Evolutionary conservation across 2,888 invertebrate genomes (phyloP), one percentile per base, ranked within the genome.

Genomic region (Saturnia japonica): DNA sequence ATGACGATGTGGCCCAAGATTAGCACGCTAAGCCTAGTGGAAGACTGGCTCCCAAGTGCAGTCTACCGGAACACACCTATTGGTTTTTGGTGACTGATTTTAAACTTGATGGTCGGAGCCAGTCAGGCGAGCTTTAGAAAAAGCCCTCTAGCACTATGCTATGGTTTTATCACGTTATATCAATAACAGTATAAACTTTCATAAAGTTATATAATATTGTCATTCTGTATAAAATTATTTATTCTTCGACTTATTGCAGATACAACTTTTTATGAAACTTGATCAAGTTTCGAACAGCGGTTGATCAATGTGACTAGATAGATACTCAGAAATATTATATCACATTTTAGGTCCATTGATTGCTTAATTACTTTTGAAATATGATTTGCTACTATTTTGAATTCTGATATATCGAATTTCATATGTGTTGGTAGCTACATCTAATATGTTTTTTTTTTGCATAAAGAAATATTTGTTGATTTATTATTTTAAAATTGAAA

Each of bases 191-290:
- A 25, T 25, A 57, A 16, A 25, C 3, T 57, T 3, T 54, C 22
- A 22, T 54, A 54, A 22, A 54, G 7, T 3, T 28, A 57, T 4
- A 57, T 28, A 14, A 28, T n/a, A 68, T 54, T 54, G 22, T 4
- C 54, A 54, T 22, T 54, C 22, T 54, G 54, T 54, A 11, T 54
- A 54, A 9, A 54, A n/a, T n/a, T 22, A 47, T 67, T 67, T 67
- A 45, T 45, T 67, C 67, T 67, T 45, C n/a, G 45, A 45, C 16
- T 3, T 45, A 67, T 67, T 28, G 67, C 25, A 67, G 43, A 51
- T 67, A 67, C 8, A 45, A 45, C 25, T 47, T 45, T 68, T 68
- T 68, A 43, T 28, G 25, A 47, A 68, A 40, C 47, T 68, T 45
- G 68, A 68, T 68, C 68, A 43, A 68, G 47, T 19, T 68, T 64